Conservation (phyloP, 2,888 invertebrate species). For the Caenorhabditis sp. region DNA sequence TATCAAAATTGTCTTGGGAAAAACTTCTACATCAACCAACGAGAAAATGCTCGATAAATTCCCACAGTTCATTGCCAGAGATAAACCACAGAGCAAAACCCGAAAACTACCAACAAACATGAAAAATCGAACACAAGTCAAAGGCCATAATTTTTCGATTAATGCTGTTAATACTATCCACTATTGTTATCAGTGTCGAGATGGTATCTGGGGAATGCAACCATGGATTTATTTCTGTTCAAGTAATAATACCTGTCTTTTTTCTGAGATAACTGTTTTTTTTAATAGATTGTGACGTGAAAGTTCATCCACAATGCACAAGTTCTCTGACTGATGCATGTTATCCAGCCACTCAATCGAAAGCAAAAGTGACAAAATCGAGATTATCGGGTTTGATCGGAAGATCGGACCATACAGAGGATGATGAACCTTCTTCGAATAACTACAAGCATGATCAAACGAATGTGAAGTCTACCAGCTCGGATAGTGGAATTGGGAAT, state of each 20-base stretch:
- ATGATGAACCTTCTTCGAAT: slow-evolving; percentile 28
- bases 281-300: slow-evolving; percentile 83
- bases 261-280: not conserved
- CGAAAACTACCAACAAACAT: slow-evolving; percentile 47
- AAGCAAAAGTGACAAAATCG: slow-evolving; percentile 38
- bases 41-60: slow-evolving; percentile 79
- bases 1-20: slow-evolving; percentile 75
- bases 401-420: slow-evolving; percentile 47
- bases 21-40: slow-evolving; percentile 60
- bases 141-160: slow-evolving; percentile 88
- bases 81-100: slow-evolving; percentile 76
- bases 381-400: slow-evolving; percentile 45
- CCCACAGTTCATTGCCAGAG: slow-evolving; percentile 85
- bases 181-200: slow-evolving; percentile 90
- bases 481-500: slow-evolving; percentile 67
- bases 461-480: slow-evolving; percentile 60
- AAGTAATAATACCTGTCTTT: slow-evolving; percentile 75
- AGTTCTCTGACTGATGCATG: slow-evolving; percentile 83
- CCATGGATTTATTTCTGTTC: slow-evolving; percentile 95
- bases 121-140: slow-evolving; percentile 69
- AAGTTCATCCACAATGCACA: slow-evolving; percentile 85
- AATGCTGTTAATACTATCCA: slow-evolving; percentile 88
- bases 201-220: slow-evolving; percentile 91
- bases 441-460: slow-evolving; percentile 37
- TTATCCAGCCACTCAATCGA: slow-evolving; percentile 73